Evolutionary conservation across 2,113 vertebrate species (phyloP).

Genomic region (Gambusia holbrooki): DNA sequence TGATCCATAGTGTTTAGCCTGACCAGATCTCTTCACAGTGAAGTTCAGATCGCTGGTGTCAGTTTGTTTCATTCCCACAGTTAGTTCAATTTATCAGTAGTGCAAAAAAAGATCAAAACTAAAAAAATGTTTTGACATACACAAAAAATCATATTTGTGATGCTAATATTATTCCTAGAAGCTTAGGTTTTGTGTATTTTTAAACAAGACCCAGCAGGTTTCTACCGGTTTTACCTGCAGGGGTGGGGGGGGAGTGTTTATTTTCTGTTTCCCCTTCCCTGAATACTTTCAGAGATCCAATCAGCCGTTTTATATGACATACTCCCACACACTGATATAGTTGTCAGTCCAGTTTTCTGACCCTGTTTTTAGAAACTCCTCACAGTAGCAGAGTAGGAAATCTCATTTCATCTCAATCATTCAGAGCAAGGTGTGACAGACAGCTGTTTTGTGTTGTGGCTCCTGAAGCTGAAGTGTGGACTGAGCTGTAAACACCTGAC

Average conservation of each 20-base stretch:
- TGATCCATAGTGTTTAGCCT: background rate
- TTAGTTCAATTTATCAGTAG: slow-evolving; percentile 11
- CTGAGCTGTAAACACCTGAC: background rate
- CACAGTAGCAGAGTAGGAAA: background rate
- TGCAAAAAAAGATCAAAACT: background rate
- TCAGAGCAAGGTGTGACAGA: background rate
- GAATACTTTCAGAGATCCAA: slow-evolving; percentile 15
- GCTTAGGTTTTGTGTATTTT: background rate
- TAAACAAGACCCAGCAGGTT: slow-evolving; percentile 24
- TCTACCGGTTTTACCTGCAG: slow-evolving; percentile 36
- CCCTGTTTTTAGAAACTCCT: slow-evolving; percentile 17
- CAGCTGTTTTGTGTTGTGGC: background rate
- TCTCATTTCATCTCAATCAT: background rate
- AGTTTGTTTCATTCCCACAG: slow-evolving; percentile 16
- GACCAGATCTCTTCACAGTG: slow-evolving; percentile 17
- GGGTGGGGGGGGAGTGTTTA: slow-evolving; percentile 34
- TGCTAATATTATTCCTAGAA: background rate
- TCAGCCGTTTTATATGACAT: slow-evolving; percentile 36
- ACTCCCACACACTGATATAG: slow-evolving; percentile 29
- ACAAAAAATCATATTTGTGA: background rate
- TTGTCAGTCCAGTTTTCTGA: slow-evolving; percentile 61
- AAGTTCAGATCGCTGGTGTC: slow-evolving; percentile 13
- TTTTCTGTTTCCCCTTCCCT: slow-evolving; percentile 53
- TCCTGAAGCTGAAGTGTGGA: background rate
- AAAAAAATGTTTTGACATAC: background rate